Percentiles rank a stretch among this genome's conserved stretches.
phyloP scores from a whole-genome alignment of 2,113 vertebrate genomes.

The Isurus oxyrinchus region DNA sequence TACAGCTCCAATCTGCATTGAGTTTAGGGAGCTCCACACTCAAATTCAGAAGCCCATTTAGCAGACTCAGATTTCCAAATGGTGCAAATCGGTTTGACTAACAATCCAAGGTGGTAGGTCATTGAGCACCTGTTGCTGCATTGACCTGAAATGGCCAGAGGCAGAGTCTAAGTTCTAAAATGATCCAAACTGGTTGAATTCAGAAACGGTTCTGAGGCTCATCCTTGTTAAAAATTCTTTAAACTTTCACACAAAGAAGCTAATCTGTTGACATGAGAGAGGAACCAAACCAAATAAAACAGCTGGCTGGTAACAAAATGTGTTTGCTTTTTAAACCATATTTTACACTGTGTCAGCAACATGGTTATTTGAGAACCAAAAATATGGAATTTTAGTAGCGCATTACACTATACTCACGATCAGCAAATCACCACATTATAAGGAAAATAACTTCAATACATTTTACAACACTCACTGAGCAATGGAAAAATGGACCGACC shows the following conservation, averaged over 20 bases:
- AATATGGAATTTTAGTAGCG: neutral
- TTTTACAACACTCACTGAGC: neutral
- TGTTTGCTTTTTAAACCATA: neutral
- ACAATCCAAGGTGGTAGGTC: slow-evolving; percentile 4
- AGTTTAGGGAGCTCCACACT: neutral
- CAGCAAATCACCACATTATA: neutral
- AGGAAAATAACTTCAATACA: neutral
- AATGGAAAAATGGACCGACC: neutral
- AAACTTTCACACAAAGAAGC: neutral
- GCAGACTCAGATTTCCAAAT: neutral
- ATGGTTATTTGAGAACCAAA: neutral
- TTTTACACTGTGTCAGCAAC: neutral
- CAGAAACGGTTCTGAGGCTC: neutral
- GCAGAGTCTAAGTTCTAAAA: neutral
- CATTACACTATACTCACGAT: neutral
- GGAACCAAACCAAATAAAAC: neutral
- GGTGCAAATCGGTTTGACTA: neutral
- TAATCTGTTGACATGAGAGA: neutral
- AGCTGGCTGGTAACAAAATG: neutral
- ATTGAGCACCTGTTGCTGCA: slow-evolving; percentile 10
- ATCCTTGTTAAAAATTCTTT: neutral
- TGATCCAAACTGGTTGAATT: neutral
- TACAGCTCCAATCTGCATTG: neutral
- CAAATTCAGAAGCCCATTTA: slow-evolving; percentile 9
- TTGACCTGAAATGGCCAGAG: neutral